Percentiles rank a stretch among this genome's conserved stretches.
Evolutionary conservation across 1,140 invertebrate genomes (phyloP).

Genomic region (Trissolcus basalis): DNA sequence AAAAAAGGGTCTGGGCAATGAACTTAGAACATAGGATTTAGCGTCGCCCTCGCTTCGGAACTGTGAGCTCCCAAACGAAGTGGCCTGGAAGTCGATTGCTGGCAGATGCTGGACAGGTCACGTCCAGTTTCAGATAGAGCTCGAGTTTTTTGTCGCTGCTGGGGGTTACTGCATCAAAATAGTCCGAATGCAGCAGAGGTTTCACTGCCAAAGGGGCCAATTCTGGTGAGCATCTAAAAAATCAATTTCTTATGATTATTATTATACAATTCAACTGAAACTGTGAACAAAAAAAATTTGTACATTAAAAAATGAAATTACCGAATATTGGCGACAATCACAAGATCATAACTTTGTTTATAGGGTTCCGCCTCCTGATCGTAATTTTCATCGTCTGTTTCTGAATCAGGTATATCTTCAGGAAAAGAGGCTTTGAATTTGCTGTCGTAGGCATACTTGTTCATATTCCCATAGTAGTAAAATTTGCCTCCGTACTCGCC

Average conservation of each 20-base stretch:
- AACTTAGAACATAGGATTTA: not conserved
- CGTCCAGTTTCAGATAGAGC: conserved; percentile 64
- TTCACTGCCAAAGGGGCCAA: conserved; percentile 66
- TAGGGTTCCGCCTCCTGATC: conserved; percentile 1
- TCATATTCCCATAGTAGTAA: conserved; percentile 74
- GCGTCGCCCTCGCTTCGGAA: conserved; percentile 22
- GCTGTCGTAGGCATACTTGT: conserved; percentile 68
- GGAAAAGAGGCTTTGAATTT: conserved; percentile 52
- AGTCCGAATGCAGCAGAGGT: conserved; percentile 58
- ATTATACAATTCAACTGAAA: too few species aligned
- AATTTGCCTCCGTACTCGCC: conserved; percentile 71
- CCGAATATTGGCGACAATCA: conserved; percentile 64
- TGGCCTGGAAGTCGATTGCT: conserved; percentile 65
- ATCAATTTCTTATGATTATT: not conserved
- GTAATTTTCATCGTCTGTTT: conserved; percentile 38
- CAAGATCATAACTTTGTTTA: conserved; percentile 49
- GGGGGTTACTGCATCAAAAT: conserved; percentile 53
- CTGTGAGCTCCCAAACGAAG: conserved; percentile 66
- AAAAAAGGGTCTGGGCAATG: not conserved
- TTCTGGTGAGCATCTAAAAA: conserved; percentile 67
- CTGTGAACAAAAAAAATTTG: too few species aligned
- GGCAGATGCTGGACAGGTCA: conserved; percentile 64
- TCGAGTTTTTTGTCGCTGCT: conserved; percentile 52
- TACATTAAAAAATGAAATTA: conserved; percentile 5
- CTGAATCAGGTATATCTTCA: conserved; percentile 16